These are phyloP conservation scores for Marronus borbonicus DNA, from an alignment of 2,888 invertebrate species.

Conservation along the genomic window DNA sequence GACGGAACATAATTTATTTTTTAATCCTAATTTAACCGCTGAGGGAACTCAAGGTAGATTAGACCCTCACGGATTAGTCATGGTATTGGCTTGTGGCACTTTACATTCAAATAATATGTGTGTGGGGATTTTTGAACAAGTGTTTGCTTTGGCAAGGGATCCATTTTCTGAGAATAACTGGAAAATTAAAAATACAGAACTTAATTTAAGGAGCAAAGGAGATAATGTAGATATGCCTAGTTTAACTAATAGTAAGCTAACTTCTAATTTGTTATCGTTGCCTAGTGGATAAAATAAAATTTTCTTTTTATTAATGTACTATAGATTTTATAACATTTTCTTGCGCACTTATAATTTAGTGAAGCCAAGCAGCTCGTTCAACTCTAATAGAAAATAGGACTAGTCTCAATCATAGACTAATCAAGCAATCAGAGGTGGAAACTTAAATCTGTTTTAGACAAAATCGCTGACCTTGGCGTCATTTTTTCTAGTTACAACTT, in stretches of 20 bases:
- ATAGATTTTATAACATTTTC: too few species aligned
- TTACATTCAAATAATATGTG: conserved; percentile 72
- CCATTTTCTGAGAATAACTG: conserved; percentile 77
- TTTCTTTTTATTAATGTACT: background rate
- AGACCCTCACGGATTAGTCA: conserved; percentile 76
- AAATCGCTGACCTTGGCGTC: too few species aligned
- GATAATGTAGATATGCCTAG: conserved; percentile 51
- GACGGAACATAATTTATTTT: conserved; percentile 71
- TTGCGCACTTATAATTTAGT: too few species aligned
- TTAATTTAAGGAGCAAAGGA: conserved; percentile 68
- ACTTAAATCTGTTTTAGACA: too few species aligned
- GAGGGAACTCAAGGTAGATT: conserved; percentile 75
- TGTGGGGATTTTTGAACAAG: conserved; percentile 78
- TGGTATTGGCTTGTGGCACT: conserved; percentile 77
- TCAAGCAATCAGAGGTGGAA: too few species aligned
- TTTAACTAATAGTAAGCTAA: conserved; percentile 53
- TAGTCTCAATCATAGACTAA: too few species aligned
- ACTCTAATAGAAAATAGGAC: too few species aligned
- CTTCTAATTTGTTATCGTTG: conserved; percentile 49
- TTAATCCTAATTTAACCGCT: conserved; percentile 75
- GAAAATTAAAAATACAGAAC: conserved; percentile 77
- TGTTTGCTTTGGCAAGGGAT: conserved; percentile 77
- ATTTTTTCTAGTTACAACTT: too few species aligned
- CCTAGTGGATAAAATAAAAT: conserved; percentile 21
- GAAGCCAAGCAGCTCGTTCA: too few species aligned